Evolutionary conservation across 2,797 vertebrate genomes (phyloP).

Genomic region (Chromis chromis): DNA sequence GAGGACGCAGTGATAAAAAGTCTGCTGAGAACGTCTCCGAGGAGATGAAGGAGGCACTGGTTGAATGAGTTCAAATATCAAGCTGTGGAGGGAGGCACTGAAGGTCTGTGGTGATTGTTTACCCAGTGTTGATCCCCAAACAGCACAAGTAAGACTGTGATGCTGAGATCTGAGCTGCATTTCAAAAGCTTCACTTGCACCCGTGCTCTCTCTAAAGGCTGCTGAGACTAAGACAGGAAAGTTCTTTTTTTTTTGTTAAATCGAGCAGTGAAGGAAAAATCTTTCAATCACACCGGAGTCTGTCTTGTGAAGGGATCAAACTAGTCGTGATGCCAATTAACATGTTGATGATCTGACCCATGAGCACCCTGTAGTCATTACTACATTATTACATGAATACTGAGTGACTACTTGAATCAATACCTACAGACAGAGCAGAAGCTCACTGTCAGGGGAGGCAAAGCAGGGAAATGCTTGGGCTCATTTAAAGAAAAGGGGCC

Average conservation of each 20-base stretch:
- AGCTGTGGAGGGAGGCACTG: slow-evolving; percentile 45
- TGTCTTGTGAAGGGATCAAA: too few relatives aligned
- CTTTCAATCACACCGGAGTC: slow-evolving; percentile 18
- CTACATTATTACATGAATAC: too few relatives aligned
- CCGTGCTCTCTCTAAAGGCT: slow-evolving; percentile 11
- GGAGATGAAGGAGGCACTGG: slow-evolving; percentile 52
- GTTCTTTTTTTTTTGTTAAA: slow-evolving; percentile 20
- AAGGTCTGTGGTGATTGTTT: slow-evolving; percentile 60
- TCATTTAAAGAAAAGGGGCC: too few relatives aligned
- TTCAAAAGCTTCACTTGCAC: slow-evolving; percentile 45
- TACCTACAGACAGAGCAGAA: too few relatives aligned
- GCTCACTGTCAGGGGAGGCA: too few relatives aligned
- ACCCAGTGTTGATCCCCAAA: slow-evolving; percentile 50
- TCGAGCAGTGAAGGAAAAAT: slow-evolving; percentile 16
- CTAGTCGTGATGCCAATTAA: too few relatives aligned
- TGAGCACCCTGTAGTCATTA: too few relatives aligned
- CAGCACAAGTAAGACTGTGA: slow-evolving; percentile 32
- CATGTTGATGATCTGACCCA: too few relatives aligned
- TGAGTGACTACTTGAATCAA: too few relatives aligned
- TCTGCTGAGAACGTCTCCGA: slow-evolving; percentile 44
- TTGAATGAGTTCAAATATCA: slow-evolving; percentile 61
- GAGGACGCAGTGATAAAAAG: slow-evolving; percentile 42
- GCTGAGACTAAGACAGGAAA: slow-evolving; percentile 12
- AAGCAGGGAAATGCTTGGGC: too few relatives aligned
- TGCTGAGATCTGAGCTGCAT: slow-evolving; percentile 56